Conservation (phyloP, 2,113 vertebrate species). For the Centropus unirufus region DNA sequence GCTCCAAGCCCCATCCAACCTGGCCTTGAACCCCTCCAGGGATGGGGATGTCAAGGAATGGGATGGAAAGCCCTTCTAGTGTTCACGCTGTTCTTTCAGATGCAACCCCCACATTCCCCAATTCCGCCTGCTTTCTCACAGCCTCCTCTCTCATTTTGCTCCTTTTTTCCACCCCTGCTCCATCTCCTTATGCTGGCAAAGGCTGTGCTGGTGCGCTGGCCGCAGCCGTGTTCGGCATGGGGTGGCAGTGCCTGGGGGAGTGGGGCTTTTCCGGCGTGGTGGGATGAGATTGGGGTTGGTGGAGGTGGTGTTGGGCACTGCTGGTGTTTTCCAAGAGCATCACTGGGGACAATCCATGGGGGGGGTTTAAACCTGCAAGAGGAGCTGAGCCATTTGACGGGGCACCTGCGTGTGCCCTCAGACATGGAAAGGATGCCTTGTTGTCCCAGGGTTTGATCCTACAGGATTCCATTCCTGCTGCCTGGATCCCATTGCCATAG, state of each 20-base stretch:
- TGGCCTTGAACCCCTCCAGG: too few species aligned
- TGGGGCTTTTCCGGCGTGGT: fast-evolving
- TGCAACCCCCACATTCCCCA: fast-evolving
- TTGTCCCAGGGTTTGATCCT: not conserved
- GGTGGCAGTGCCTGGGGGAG: fast-evolving
- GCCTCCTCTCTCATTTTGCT: not conserved
- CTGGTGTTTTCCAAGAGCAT: not conserved
- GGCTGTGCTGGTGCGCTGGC: fast-evolving
- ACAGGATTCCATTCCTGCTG: fast-evolving
- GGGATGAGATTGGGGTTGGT: fast-evolving
- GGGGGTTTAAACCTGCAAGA: not conserved
- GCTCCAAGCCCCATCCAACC: too few species aligned
- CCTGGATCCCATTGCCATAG: not conserved
- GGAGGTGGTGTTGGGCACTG: not conserved
- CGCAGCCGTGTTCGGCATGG: not conserved
- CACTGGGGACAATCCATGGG: too few species aligned
- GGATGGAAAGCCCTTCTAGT: not conserved
- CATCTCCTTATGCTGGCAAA: fast-evolving
- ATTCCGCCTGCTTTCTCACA: not conserved
- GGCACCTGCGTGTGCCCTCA: fast-evolving
- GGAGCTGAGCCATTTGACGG: not conserved
- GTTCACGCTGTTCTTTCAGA: fast-evolving
- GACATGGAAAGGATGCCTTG: fast-evolving
- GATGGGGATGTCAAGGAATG: fast-evolving
- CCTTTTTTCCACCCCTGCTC: not conserved